A percentile compares a stretch with the other conserved stretches of the same genome.
Conservation (phyloP, 1,140 invertebrate genomes). For the Drosophila subpulchrella region DNA sequence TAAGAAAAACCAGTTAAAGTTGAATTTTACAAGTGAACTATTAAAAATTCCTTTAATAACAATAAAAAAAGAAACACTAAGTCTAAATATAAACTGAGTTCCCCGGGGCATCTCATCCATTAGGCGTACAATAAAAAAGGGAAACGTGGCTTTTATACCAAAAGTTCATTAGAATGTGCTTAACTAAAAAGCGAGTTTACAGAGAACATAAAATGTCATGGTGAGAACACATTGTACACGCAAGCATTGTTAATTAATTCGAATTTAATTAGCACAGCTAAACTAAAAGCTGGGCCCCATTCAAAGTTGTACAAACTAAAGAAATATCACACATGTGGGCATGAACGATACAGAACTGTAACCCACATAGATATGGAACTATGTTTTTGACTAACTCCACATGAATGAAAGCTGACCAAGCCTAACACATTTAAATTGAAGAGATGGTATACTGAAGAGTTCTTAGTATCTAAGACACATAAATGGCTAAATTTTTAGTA, state of each 20-base stretch:
- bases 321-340: conserved; percentile 4
- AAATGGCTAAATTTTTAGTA: not conserved
- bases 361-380: conserved; percentile 1
- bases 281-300: conserved; percentile 21
- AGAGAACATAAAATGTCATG: conserved; percentile 10
- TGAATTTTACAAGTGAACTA: not conserved
- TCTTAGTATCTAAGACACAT: not conserved
- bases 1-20: conserved; percentile 1
- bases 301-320: not conserved
- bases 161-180: conserved; percentile 2
- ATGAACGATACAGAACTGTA: conserved; percentile 1
- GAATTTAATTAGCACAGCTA: conserved; percentile 36
- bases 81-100: not conserved
- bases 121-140: conserved; percentile 2
- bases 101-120: not conserved
- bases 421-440: not conserved
- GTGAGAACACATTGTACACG: not conserved
- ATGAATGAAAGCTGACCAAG: conserved; percentile 10
- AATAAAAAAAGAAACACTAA: not conserved
- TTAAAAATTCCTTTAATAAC: not conserved
- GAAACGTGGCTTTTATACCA: not conserved
- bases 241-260: conserved; percentile 24
- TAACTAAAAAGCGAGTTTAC: conserved; percentile 8
- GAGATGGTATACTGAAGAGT: not conserved
- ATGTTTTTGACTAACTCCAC: not conserved